Percentiles rank a stretch among this genome's conserved stretches.
These are phyloP conservation scores for Lepidothrix coronata DNA, from an alignment of 2,113 vertebrate species.

Conservation along the genomic window DNA sequence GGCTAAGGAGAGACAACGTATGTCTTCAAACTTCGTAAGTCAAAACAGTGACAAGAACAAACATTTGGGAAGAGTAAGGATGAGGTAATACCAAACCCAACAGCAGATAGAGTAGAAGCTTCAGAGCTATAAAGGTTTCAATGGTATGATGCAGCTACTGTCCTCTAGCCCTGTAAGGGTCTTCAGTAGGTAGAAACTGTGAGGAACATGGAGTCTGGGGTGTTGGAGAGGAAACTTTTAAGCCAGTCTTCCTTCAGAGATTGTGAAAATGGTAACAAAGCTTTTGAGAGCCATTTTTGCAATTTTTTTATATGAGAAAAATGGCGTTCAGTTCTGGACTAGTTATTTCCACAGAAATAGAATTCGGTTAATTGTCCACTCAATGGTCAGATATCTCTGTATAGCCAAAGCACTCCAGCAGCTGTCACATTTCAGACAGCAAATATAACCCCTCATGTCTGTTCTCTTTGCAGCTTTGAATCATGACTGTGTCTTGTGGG, in stretches of 20 bases:
- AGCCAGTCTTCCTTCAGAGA: not conserved
- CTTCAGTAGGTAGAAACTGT: not conserved
- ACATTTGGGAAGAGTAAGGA: not conserved
- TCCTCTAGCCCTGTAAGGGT: not conserved
- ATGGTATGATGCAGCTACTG: not conserved
- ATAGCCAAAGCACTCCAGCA: not conserved
- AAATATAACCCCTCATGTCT: not conserved
- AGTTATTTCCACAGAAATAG: not conserved
- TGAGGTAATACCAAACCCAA: not conserved
- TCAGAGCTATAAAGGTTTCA: not conserved
- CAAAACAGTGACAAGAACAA: not conserved
- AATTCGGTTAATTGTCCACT: not conserved
- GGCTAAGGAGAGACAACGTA: not conserved
- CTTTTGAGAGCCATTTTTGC: not conserved
- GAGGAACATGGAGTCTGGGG: not conserved
- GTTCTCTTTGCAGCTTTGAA: not conserved
- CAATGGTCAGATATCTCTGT: not conserved
- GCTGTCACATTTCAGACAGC: not conserved
- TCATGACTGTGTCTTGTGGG: not conserved
- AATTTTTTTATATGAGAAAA: not conserved
- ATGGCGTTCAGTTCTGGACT: not conserved
- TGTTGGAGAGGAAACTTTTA: not conserved
- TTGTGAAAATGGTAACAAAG: not conserved
- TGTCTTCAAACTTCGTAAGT: not conserved
- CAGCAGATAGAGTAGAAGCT: not conserved